These are phyloP conservation scores for Asobara japonica DNA, from an alignment of 1,140 invertebrate species.

Conservation along the genomic window DNA sequence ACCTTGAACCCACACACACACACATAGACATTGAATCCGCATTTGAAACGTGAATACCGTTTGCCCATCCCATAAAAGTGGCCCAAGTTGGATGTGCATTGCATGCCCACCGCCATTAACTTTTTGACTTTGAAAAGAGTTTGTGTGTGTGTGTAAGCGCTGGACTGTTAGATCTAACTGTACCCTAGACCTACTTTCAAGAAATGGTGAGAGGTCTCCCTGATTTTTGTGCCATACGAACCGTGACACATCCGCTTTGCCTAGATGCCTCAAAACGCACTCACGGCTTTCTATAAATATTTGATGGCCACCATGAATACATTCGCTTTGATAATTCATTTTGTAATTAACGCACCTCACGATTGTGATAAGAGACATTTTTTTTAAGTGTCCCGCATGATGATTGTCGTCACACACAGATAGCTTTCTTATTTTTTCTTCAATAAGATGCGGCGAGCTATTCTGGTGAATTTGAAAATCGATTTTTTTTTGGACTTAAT, in stretches of 20 bases:
- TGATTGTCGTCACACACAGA: too few relatives aligned
- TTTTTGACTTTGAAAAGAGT: slow-evolving; percentile 6
- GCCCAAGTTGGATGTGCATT: slow-evolving; percentile 16
- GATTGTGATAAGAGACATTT: too few relatives aligned
- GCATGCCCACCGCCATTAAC: slow-evolving; percentile 2
- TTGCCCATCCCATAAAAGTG: neutral
- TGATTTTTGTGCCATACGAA: slow-evolving; percentile 11
- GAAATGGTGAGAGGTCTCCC: slow-evolving; percentile 24
- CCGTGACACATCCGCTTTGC: slow-evolving; percentile 1
- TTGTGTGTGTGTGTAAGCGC: neutral
- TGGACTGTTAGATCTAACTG: slow-evolving; percentile 62
- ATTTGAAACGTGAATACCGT: neutral
- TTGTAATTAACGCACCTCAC: slow-evolving; percentile 3
- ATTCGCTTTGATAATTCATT: neutral
- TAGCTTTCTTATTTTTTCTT: too few relatives aligned
- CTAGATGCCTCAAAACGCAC: slow-evolving; percentile 2
- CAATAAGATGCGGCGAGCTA: too few relatives aligned
- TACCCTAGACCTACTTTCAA: slow-evolving; percentile 63
- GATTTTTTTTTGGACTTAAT: too few relatives aligned
- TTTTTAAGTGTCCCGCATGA: too few relatives aligned
- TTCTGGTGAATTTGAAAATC: too few relatives aligned
- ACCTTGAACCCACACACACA: neutral
- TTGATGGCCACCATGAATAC: neutral
- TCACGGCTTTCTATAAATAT: slow-evolving; percentile 8
- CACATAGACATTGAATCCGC: neutral